Base-by-base conservation (phyloP, 2,888 invertebrate species). In the Conchocele bisecta region DNA sequence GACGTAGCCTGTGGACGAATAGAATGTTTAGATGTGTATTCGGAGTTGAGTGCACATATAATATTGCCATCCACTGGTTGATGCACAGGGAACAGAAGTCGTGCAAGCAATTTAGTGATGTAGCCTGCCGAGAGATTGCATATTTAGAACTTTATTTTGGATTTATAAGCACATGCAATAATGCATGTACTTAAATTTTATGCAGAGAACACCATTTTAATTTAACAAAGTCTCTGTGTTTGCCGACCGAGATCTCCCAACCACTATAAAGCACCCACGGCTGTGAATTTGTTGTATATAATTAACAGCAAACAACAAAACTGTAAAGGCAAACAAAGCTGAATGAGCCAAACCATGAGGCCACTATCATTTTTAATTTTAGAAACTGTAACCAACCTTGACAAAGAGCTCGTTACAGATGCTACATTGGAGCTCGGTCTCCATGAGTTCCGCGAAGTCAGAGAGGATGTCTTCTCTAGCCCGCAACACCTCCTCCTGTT, bases 361-460 rank as follows among this genome's bases (percentile, higher is more conserved):
- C n/a, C n/a, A n/a, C n/a, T n/a, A n/a, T n/a, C n/a, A n/a, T n/a
- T n/a, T n/a, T n/a, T n/a, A 35, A 24, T 17, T 3, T 11, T 33
- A 56, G 37, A 3, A 17, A 17, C 20, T 33, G 9, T n/a, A 9
- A 51, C 48, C 20, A 26, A 90, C 92, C 87, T 93, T 92, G 0
- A 95, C 93, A 87, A 95, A 95, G 9, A 95, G 91, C 89, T 96
- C 95, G 24, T 94, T 94, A 85, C 96, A 96, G 60, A 96, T 94
- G 74, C 94, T 94, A 88, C 95, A 96, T 81, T 94, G 94, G 28
- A 96, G 91, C 86, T 96, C 95, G 22, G 87, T 87, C 67, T 89
- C 89, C 86, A 90, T 85, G 20, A 89, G 77, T 31, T 89, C 85
- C 35, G 88, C 84, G 74, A 90, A 88, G 61, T 87, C 86, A 9